Evolutionary conservation across 2,888 invertebrate genomes (phyloP), one percentile per base, ranked within the genome.

Genomic region (Micropterix aruncella): DNA sequence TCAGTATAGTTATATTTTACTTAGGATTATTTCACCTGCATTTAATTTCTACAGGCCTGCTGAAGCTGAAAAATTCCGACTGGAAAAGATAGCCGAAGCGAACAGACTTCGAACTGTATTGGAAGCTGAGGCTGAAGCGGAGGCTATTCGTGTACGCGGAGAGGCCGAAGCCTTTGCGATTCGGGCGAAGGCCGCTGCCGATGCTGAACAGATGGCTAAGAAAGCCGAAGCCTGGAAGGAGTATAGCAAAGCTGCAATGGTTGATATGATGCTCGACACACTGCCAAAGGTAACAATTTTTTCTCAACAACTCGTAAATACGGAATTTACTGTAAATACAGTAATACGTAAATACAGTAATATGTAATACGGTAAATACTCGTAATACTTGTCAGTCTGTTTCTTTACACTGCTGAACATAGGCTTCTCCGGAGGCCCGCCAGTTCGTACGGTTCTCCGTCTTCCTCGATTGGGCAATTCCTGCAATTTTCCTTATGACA

Each of bases 181-280:
- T 57, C 83, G 89, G 55, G 93, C 91, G 1, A 93, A 92, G 65
- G 96, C 95, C 1, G 87, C 80, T 52, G 96, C 96, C 2, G 96
- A 97, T 59, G 93, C 95, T 0, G 93, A 92, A 62, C 95, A 95
- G 67, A 94, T 96, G 91, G 79, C 87, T 1, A 91, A 91, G 69
- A 97, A 96, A 59, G 96, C 95, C 0, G 94, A 94, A 55, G 96
- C 97, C 14, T 96, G 88, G 84, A 88, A 86, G 59, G 93, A 95
- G 58, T 97, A 96, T 63, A 89, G 93, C 52, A 91, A 87, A 43
- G 93, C 94, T 19, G 93, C 94, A 9, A 89, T 93, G 84, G 80
- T 92, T 47, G 95, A 96, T 59, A 96, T 97, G 95, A 81, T 95
- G 59, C 76, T 97, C 48, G 93, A 95, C 45, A 87, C 90, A 37